Evolutionary conservation across 2,888 invertebrate species (phyloP).

Genomic region (Ariolimax columbianus): DNA sequence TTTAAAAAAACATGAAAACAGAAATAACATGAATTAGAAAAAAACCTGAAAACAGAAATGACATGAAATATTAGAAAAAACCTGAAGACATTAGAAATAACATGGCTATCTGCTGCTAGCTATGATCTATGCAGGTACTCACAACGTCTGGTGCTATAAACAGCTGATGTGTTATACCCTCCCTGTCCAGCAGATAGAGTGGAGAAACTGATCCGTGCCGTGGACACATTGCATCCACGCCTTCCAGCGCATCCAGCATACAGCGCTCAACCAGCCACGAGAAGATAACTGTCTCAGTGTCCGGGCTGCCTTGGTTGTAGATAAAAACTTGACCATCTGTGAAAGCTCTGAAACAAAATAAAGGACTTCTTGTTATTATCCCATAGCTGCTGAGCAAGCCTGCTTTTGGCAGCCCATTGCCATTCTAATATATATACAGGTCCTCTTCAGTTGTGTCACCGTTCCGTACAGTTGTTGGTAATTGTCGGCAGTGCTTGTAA

Average conservation of each 20-base stretch:
- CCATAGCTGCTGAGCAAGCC: no score
- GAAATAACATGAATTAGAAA: no score
- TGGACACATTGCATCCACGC: constrained; percentile 87
- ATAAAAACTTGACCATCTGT: constrained; percentile 57
- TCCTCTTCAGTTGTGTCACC: no score
- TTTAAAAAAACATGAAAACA: no score
- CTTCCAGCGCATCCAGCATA: constrained; percentile 90
- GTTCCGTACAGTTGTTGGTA: no score
- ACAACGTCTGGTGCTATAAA: constrained; percentile 95
- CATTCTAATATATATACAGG: no score
- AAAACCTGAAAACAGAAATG: no score
- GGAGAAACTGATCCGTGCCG: constrained; percentile 86
- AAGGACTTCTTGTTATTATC: background rate
- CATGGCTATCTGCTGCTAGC: no score
- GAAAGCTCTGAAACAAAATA: constrained; percentile 37
- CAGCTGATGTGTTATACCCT: constrained; percentile 80
- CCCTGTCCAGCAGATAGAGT: constrained; percentile 63
- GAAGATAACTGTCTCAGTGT: constrained; percentile 55
- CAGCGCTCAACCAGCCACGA: constrained; percentile 91
- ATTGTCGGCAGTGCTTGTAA: no score
- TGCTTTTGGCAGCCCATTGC: no score
- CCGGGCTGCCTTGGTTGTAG: constrained; percentile 51
- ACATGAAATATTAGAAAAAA: no score
- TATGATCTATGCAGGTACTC: constrained; percentile 7
- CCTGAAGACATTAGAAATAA: no score